A percentile compares a stretch with the other conserved stretches of the same genome.
phyloP scores from a whole-genome alignment of 2,113 vertebrate genomes.

The Trachemys scripta region DNA sequence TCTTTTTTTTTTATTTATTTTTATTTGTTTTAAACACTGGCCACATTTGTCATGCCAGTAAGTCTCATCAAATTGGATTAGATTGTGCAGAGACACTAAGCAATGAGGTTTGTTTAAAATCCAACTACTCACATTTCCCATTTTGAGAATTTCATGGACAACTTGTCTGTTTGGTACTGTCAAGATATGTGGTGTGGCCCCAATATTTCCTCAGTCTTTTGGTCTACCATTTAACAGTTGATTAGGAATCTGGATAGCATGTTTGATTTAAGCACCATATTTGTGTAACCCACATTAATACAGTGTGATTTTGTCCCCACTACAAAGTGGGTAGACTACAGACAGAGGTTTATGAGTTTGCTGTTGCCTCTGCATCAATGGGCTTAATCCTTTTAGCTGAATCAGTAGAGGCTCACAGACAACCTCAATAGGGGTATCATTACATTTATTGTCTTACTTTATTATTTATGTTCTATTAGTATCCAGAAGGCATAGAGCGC shows the following conservation, averaged over 20 bases:
- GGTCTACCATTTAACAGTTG: neutral
- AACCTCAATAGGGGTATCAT: neutral
- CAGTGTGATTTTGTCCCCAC: neutral
- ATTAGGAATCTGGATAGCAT: neutral
- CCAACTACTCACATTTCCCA: rapidly evolving
- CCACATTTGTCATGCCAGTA: neutral
- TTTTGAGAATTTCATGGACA: neutral
- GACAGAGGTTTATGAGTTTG: neutral
- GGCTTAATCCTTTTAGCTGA: neutral
- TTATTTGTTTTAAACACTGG: neutral
- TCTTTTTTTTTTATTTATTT: too few species aligned
- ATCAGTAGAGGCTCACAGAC: neutral
- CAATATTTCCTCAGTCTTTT: neutral
- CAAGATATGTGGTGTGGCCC: neutral
- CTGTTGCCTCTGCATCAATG: neutral
- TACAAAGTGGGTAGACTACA: neutral
- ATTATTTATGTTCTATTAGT: neutral
- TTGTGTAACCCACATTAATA: neutral
- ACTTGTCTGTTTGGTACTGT: neutral
- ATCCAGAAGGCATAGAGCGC: neutral
- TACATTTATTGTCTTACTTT: neutral
- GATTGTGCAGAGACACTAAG: neutral
- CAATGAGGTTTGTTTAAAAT: neutral
- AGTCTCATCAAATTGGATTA: neutral
- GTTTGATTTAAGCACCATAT: neutral